Conservation (phyloP, 2,888 invertebrate species). For the Drosophila percnosoma region DNA sequence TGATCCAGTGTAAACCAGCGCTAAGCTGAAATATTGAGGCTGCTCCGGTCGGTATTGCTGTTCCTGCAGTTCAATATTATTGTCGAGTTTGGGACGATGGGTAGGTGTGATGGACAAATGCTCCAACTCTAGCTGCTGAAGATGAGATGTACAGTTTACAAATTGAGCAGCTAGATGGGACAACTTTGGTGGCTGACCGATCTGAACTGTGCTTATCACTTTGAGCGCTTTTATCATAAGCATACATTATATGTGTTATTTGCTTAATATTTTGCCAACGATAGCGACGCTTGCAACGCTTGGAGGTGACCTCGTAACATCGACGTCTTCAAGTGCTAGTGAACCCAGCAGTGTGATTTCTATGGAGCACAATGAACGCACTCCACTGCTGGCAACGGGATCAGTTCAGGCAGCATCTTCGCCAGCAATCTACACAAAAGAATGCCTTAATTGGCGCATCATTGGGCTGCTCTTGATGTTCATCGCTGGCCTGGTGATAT, state of each 20-base stretch:
- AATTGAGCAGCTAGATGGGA: slow-evolving; percentile 9
- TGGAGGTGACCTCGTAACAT: slow-evolving; percentile 1
- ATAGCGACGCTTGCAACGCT: slow-evolving; percentile 35
- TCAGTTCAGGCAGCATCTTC: slow-evolving; percentile 3
- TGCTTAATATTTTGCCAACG: slow-evolving; percentile 53
- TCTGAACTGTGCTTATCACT: slow-evolving; percentile 38
- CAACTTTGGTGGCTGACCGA: background rate
- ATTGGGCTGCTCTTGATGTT: slow-evolving; percentile 72
- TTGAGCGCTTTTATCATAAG: slow-evolving; percentile 47
- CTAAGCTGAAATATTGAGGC: slow-evolving; percentile 23
- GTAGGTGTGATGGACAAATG: slow-evolving; percentile 43
- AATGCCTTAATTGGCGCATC: slow-evolving; percentile 67
- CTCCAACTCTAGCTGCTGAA: background rate
- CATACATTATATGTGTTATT: slow-evolving; percentile 41
- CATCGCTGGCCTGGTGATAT: slow-evolving; percentile 65
- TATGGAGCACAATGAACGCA: slow-evolving; percentile 37
- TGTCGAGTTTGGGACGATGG: slow-evolving; percentile 30
- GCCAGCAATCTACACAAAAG: slow-evolving; percentile 36
- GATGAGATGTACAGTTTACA: slow-evolving; percentile 5
- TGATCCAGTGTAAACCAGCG: slow-evolving; percentile 49
- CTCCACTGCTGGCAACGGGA: slow-evolving; percentile 28
- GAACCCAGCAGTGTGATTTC: slow-evolving; percentile 9
- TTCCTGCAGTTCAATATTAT: background rate
- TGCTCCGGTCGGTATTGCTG: background rate
- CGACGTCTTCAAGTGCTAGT: slow-evolving; percentile 23